Evolutionary conservation across 1,140 invertebrate genomes (phyloP).

Genomic region (Apolygus lucorum): DNA sequence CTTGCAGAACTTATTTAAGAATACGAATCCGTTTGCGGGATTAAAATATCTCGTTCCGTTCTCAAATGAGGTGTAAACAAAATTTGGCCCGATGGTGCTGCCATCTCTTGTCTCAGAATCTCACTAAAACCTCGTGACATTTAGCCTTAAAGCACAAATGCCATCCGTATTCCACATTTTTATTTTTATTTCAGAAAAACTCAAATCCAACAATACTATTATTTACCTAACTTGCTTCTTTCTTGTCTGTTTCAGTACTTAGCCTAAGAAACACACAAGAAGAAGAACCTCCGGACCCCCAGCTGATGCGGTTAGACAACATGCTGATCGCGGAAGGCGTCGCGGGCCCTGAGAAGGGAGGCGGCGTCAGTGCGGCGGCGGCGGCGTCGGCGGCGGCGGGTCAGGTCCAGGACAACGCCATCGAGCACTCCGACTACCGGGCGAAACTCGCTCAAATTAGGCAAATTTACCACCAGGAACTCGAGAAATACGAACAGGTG

Average conservation of each 20-base stretch:
- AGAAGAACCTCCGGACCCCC: slow-evolving; percentile 97
- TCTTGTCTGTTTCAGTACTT: slow-evolving; percentile 58
- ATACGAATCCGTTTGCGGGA: too few species aligned
- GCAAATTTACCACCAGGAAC: slow-evolving; percentile 97
- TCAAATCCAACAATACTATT: too few species aligned
- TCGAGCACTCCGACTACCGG: slow-evolving; percentile 98
- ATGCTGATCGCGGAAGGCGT: slow-evolving; percentile 99
- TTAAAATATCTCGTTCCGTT: too few species aligned
- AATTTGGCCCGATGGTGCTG: too few species aligned
- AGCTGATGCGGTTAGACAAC: slow-evolving; percentile 97
- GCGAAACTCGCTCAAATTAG: slow-evolving; percentile 98
- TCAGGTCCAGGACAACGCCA: slow-evolving; percentile 79
- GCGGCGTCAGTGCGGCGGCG: slow-evolving; percentile 81
- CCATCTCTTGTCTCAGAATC: too few species aligned
- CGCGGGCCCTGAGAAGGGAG: slow-evolving; percentile 93
- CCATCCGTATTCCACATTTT: background rate
- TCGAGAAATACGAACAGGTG: slow-evolving; percentile 97
- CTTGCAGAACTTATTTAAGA: too few species aligned
- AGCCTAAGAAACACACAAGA: slow-evolving; percentile 95
- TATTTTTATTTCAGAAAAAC: too few species aligned
- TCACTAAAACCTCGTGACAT: too few species aligned
- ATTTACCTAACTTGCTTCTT: slow-evolving; percentile 22
- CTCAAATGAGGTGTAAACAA: too few species aligned
- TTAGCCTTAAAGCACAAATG: too few species aligned
- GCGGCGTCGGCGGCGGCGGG: slow-evolving; percentile 77